Evolutionary conservation across 1,140 invertebrate genomes (phyloP).

Genomic region (Stegodyphus mimosarum): DNA sequence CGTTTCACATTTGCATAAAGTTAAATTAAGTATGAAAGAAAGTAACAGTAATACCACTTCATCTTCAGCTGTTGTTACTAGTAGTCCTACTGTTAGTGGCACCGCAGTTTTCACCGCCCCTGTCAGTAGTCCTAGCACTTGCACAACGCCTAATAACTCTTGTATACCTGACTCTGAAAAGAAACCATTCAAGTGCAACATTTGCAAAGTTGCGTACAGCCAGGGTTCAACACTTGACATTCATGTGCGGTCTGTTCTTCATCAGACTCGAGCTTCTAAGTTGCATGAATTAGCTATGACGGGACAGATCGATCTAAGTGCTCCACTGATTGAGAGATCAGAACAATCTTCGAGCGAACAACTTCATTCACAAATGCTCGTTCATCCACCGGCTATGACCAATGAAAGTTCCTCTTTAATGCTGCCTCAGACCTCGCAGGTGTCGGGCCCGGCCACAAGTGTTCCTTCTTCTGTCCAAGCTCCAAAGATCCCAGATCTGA

Average conservation of each 20-base stretch:
- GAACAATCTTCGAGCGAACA: conserved; percentile 67
- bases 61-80: conserved; percentile 1
- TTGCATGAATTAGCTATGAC: conserved; percentile 87
- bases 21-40: conserved; percentile 85
- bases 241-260: conserved; percentile 91
- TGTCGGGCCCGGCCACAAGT: conserved; percentile 56
- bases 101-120: conserved; percentile 65
- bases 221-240: conserved; percentile 94
- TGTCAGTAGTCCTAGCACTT: conserved; percentile 7
- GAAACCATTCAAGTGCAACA: conserved; percentile 94
- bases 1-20: conserved; percentile 93
- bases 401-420: conserved; percentile 60
- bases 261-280: conserved; percentile 91
- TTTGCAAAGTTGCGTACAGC: conserved; percentile 93
- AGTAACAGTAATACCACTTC: conserved; percentile 33
- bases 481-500: conserved; percentile 59
- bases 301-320: conserved; percentile 87
- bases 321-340: conserved; percentile 90
- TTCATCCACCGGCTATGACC: conserved; percentile 35
- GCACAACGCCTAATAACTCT: conserved; percentile 1
- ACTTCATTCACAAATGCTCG: conserved; percentile 11
- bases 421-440: conserved; percentile 58
- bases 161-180: conserved; percentile 71
- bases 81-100: conserved; percentile 62
- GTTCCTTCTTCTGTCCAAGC: conserved; percentile 61